Percentiles rank a stretch among this genome's conserved stretches.
Conservation (phyloP, 2,797 vertebrate species). For the Gambusia yucatana region DNA sequence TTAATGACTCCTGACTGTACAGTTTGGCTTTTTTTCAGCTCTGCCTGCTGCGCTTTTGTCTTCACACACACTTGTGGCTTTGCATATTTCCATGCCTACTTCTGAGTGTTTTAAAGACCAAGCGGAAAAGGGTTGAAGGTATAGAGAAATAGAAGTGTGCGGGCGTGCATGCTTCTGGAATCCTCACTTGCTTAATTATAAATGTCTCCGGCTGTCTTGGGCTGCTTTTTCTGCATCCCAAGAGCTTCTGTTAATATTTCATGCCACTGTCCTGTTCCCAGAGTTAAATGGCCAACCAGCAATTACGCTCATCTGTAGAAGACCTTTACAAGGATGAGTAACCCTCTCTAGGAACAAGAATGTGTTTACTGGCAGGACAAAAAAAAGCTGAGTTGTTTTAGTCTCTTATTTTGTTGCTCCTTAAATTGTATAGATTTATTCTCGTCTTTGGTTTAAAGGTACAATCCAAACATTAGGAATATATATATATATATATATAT, state of each 20-base stretch:
- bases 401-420: not conserved
- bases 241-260: constrained; percentile 73
- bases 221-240: constrained; percentile 52
- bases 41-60: constrained; percentile 66
- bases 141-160: constrained; percentile 21
- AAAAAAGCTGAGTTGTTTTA: not conserved
- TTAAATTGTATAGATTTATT: constrained; percentile 8
- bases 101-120: constrained; percentile 13
- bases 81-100: constrained; percentile 6
- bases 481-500: not conserved
- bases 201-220: constrained; percentile 76
- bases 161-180: constrained; percentile 52
- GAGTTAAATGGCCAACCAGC: constrained; percentile 57
- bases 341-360: constrained; percentile 32
- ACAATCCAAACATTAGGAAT: not conserved
- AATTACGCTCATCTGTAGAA: constrained; percentile 58
- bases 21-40: constrained; percentile 61
- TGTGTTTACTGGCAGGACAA: constrained; percentile 41
- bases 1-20: constrained; percentile 70
- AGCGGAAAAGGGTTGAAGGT: constrained; percentile 22
- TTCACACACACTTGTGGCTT: constrained; percentile 43
- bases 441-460: not conserved
- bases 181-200: constrained; percentile 79
- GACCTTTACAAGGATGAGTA: constrained; percentile 29
- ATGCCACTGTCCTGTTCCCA: constrained; percentile 49